A percentile compares a stretch with the other conserved stretches of the same genome.
Evolutionary conservation across 2,888 invertebrate species (phyloP).

Genomic region (Cheilosia vernalis): DNA sequence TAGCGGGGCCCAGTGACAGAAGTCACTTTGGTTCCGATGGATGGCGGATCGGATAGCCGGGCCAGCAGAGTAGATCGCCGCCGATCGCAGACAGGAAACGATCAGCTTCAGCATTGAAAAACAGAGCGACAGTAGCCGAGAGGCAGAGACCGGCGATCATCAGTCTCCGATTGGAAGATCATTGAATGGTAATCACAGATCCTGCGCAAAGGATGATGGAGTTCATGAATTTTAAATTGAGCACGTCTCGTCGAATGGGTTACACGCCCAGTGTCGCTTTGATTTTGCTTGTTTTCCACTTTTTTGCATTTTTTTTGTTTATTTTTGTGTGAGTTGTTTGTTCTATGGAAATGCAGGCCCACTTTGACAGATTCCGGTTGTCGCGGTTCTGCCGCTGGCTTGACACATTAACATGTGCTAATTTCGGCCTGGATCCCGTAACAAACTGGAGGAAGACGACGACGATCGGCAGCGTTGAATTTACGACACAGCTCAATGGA

Average conservation of each 20-base stretch:
- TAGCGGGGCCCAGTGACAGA: slow-evolving; percentile 44
- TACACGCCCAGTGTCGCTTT: slow-evolving; percentile 26
- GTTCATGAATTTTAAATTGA: slow-evolving; percentile 72
- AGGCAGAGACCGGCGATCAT: slow-evolving; percentile 30
- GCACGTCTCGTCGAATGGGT: slow-evolving; percentile 46
- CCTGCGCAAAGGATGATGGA: slow-evolving; percentile 44
- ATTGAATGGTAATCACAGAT: slow-evolving; percentile 68
- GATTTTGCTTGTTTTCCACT: not conserved
- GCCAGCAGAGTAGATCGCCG: slow-evolving; percentile 16
- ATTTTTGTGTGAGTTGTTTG: slow-evolving; percentile 22
- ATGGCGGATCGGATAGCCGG: slow-evolving; percentile 37
- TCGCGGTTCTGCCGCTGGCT: slow-evolving; percentile 48
- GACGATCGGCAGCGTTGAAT: slow-evolving; percentile 28
- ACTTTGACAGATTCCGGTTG: slow-evolving; percentile 67
- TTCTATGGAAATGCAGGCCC: slow-evolving; percentile 43
- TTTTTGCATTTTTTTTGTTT: not conserved
- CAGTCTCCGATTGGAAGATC: slow-evolving; percentile 56
- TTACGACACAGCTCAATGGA: slow-evolving; percentile 33
- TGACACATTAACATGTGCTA: slow-evolving; percentile 68
- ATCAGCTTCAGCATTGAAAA: slow-evolving; percentile 40
- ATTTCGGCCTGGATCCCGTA: slow-evolving; percentile 36
- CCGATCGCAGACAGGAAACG: slow-evolving; percentile 67
- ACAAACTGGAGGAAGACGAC: not conserved
- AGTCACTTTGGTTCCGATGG: slow-evolving; percentile 56
- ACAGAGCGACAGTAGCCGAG: slow-evolving; percentile 22